Conservation (phyloP, 2,888 invertebrate species). For the Sepioteuthis lessoniana region DNA sequence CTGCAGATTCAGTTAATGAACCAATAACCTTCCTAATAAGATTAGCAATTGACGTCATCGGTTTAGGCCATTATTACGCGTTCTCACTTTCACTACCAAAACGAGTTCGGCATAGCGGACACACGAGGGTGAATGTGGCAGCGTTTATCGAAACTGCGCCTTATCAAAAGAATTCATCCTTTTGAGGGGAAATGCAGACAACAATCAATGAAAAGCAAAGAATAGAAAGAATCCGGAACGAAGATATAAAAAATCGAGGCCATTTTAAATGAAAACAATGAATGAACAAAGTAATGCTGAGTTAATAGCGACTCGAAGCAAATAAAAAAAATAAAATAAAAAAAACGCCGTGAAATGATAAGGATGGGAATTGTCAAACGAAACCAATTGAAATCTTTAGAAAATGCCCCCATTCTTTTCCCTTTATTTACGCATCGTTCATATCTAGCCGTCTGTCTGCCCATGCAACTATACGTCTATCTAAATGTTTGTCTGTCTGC, state of each 20-base stretch:
- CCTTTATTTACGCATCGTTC: background rate
- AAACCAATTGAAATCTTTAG: background rate
- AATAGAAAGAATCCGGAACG: background rate
- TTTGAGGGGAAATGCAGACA: background rate
- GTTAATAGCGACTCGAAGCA: background rate
- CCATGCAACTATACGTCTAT: no score
- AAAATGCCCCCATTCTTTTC: background rate
- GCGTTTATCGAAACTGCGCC: background rate
- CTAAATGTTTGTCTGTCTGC: no score
- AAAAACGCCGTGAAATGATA: background rate
- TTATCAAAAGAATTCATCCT: background rate
- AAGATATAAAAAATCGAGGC: background rate
- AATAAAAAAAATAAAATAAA: background rate
- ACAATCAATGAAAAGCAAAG: background rate
- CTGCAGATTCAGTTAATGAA: background rate
- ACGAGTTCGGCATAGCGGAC: background rate
- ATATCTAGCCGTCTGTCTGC: background rate
- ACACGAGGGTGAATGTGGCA: background rate
- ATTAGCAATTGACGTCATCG: background rate
- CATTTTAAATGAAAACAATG: slow-evolving; percentile 33
- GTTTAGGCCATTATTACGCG: background rate
- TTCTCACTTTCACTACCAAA: background rate
- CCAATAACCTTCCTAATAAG: background rate
- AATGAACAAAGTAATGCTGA: background rate
- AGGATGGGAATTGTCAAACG: background rate